Evolutionary conservation across 1,140 invertebrate species (phyloP).

Genomic region (Drosophila hydei): DNA sequence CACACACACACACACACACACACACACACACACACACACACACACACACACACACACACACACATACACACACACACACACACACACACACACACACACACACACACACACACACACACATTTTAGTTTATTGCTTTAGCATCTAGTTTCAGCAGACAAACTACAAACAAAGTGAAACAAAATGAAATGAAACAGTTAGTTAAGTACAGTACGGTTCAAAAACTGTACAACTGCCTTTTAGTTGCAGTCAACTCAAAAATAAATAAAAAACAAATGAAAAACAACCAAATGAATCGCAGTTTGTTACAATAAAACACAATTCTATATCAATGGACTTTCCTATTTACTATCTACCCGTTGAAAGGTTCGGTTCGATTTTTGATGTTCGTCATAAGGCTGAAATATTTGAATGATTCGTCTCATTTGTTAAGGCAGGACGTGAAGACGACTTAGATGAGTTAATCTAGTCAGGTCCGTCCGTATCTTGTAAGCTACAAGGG

Average conservation of each 20-base stretch:
- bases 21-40: conserved; percentile 2
- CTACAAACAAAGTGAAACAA: conserved; percentile 31
- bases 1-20: conserved; percentile 35
- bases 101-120: conserved; percentile 32
- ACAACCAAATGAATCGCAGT: conserved; percentile 61
- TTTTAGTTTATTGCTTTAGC: conserved; percentile 25
- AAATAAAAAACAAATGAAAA: conserved; percentile 38
- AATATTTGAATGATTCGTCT: no score
- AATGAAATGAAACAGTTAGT: conserved; percentile 35
- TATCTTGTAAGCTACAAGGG: no score
- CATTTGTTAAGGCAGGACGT: no score
- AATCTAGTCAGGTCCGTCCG: no score
- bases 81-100: conserved; percentile 6
- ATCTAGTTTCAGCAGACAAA: conserved; percentile 35
- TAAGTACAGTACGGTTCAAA: conserved; percentile 21
- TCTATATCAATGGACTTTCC: background rate
- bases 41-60: conserved; percentile 35
- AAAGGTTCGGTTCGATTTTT: no score
- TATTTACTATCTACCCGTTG: no score
- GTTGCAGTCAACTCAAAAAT: conserved; percentile 51
- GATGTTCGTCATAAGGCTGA: no score
- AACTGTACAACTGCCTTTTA: conserved; percentile 41
- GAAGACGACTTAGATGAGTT: no score
- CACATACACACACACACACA: conserved; percentile 2
- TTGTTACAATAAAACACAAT: conserved; percentile 71